These are phyloP conservation scores for Drosophila quinaria DNA, from an alignment of 2,888 invertebrate species.

Conservation along the genomic window DNA sequence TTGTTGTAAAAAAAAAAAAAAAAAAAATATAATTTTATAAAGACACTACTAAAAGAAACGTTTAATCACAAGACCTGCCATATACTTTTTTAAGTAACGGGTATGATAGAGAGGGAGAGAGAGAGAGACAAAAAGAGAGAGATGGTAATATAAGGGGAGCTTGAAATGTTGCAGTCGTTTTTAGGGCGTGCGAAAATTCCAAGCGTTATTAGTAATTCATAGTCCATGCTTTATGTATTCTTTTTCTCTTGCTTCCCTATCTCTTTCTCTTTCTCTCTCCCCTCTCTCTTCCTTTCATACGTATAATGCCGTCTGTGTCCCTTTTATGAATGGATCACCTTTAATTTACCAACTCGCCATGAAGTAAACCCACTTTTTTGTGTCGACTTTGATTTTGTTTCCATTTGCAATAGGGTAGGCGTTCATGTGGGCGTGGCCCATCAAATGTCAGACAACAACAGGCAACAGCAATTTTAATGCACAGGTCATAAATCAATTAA, in stretches of 20 bases:
- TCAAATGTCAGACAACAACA: constrained; percentile 21
- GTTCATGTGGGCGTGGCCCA: not conserved
- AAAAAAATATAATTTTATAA: too few relatives aligned
- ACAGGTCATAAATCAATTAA: constrained; percentile 76
- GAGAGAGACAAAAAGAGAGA: too few relatives aligned
- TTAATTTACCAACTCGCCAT: constrained; percentile 58
- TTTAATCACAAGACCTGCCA: too few relatives aligned
- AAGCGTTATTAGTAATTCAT: constrained; percentile 78
- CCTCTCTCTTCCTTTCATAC: not conserved
- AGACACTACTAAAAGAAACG: too few relatives aligned
- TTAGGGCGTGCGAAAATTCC: constrained; percentile 72
- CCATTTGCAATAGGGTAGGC: constrained; percentile 31
- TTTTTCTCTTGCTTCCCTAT: too few relatives aligned
- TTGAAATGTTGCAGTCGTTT: constrained; percentile 19
- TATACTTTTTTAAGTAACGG: too few relatives aligned
- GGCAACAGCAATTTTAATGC: constrained; percentile 36
- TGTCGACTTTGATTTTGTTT: constrained; percentile 67
- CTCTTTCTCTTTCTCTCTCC: not conserved
- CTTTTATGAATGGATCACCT: constrained; percentile 67
- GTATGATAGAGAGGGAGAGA: too few relatives aligned
- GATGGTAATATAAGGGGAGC: too few relatives aligned
- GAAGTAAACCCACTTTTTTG: constrained; percentile 43
- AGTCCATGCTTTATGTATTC: constrained; percentile 37
- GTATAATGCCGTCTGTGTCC: constrained; percentile 5
- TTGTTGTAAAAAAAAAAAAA: too few relatives aligned